Conservation (phyloP, 2,888 invertebrate genomes). For the Dendrolimus houi region DNA sequence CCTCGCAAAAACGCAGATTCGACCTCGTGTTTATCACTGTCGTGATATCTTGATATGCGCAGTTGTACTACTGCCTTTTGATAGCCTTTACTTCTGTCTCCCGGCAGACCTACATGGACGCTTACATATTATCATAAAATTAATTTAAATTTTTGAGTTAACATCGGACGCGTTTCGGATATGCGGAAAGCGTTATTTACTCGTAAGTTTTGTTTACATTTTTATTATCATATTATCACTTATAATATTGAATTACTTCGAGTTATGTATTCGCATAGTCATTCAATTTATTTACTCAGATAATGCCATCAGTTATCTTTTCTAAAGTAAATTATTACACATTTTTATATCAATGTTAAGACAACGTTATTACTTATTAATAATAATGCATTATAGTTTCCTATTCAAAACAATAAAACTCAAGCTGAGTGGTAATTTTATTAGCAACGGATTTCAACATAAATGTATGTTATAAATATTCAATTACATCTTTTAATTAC, state of each 20-base stretch:
- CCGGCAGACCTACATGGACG: constrained; percentile 33
- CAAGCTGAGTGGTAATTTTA: too few relatives aligned
- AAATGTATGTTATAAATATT: background rate
- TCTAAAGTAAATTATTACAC: background rate
- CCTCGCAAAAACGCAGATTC: constrained; percentile 58
- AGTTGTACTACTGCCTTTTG: constrained; percentile 40
- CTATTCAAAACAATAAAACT: background rate
- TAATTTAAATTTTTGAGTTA: constrained; percentile 7
- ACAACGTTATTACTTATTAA: background rate
- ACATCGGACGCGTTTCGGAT: background rate
- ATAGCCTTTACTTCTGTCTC: constrained; percentile 45
- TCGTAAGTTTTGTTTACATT: constrained; percentile 13
- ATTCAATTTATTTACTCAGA: too few relatives aligned
- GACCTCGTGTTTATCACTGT: constrained; percentile 66
- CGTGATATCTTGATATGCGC: constrained; percentile 61
- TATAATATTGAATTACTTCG: background rate
- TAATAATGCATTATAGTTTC: background rate
- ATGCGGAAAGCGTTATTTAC: constrained; percentile 21
- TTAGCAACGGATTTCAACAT: background rate
- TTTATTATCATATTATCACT: background rate
- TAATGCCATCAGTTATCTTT: too few relatives aligned
- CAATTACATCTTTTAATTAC: background rate
- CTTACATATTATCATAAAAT: constrained; percentile 10
- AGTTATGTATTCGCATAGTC: too few relatives aligned
- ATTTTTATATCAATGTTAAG: background rate